Conservation (phyloP, 2,888 invertebrate species). For the Hypsopygia costalis region DNA sequence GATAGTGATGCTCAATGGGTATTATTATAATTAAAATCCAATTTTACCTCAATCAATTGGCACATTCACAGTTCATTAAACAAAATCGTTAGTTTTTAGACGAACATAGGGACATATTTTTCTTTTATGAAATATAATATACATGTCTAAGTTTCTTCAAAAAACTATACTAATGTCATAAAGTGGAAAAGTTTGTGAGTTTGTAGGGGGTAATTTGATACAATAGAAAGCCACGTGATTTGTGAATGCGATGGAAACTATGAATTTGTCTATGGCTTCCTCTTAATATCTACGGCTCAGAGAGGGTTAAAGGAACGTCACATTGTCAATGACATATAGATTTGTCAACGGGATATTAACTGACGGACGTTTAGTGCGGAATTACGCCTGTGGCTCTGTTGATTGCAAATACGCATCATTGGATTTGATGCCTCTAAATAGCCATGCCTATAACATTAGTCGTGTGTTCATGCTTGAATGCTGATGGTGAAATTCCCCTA, state of each 20-base stretch:
- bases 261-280: too few relatives aligned
- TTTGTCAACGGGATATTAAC: conserved; percentile 36
- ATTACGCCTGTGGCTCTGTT: conserved; percentile 35
- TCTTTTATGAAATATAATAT: too few relatives aligned
- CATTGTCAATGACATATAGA: conserved; percentile 24
- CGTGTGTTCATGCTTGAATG: conserved; percentile 17
- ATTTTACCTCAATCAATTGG: neutral
- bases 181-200: too few relatives aligned
- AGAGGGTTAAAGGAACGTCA: conserved; percentile 27
- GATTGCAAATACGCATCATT: conserved; percentile 37
- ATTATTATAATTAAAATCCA: neutral
- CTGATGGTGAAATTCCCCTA: neutral
- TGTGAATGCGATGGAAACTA: too few relatives aligned
- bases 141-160: too few relatives aligned
- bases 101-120: too few relatives aligned
- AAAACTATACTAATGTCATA: too few relatives aligned
- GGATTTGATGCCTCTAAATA: conserved; percentile 26
- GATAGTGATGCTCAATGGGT: conserved; percentile 1
- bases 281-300: too few relatives aligned
- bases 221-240: too few relatives aligned
- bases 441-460: conserved; percentile 31
- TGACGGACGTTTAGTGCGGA: conserved; percentile 29
- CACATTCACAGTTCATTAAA: neutral
- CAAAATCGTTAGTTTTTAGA: too few relatives aligned
- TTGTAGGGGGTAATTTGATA: too few relatives aligned